These are phyloP conservation scores for Hoplostethus mediterraneus DNA, from an alignment of 2,797 vertebrate genomes.

Conservation along the genomic window DNA sequence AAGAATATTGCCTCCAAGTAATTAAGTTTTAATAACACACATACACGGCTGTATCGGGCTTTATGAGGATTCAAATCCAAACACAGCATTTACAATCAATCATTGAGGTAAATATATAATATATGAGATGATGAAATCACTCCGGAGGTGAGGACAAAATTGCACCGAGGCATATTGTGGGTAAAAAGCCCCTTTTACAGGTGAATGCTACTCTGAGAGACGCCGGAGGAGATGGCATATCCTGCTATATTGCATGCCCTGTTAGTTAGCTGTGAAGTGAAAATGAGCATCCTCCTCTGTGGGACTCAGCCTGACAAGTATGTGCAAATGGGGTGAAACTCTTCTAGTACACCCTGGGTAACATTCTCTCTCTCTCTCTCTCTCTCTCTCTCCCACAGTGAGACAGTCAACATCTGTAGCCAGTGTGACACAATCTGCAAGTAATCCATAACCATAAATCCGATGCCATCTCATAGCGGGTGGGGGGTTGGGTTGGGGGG, in stretches of 20 bases:
- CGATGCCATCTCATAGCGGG: constrained; percentile 50
- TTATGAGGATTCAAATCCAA: constrained; percentile 38
- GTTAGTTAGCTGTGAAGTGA: constrained; percentile 67
- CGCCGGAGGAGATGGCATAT: constrained; percentile 24
- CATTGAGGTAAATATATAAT: constrained; percentile 20
- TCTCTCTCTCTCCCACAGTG: constrained; percentile 37
- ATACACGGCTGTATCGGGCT: constrained; percentile 22
- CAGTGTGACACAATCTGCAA: constrained; percentile 72
- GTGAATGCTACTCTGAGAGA: neutral
- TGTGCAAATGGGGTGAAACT: constrained; percentile 74
- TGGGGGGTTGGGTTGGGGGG: constrained; percentile 2
- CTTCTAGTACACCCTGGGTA: constrained; percentile 58
- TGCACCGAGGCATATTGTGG: constrained; percentile 5
- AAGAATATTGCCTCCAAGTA: constrained; percentile 48
- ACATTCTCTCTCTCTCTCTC: constrained; percentile 8
- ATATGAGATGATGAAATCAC: constrained; percentile 8
- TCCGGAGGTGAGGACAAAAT: neutral
- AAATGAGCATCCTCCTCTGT: constrained; percentile 62
- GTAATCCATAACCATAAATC: constrained; percentile 79
- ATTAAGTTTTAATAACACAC: constrained; percentile 54
- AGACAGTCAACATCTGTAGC: constrained; percentile 70
- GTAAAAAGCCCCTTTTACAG: neutral
- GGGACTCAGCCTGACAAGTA: constrained; percentile 68
- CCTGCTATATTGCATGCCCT: constrained; percentile 53
- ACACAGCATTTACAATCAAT: constrained; percentile 28